Base-by-base conservation (phyloP, 2,888 invertebrate species). In the Melanostoma mellinum region DNA sequence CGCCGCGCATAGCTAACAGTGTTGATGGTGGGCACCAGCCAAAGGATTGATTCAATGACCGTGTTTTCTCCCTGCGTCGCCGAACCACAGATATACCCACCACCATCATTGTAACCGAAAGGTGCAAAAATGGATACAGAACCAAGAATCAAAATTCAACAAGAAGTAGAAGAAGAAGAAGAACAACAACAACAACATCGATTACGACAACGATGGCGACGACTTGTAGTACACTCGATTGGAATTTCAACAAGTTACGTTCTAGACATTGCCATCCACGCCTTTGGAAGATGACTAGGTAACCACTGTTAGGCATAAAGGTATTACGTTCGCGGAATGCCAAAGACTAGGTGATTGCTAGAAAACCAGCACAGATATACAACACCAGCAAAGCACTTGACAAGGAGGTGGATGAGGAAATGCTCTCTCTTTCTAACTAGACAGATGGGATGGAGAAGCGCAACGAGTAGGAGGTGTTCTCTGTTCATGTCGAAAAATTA, bases 201-300 rank as follows among this genome's bases (percentile, higher is more conserved):
- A 67, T 32, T 3, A 30, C 74, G 58, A 72, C 53, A 42, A 58
- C 67, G 74, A 71, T 50, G 78, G 56, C 60, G 75, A 78, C 75
- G 84, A 79, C 78, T 85, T 85, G 74, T 84, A 79, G 80, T 80
- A 85, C 85, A 85, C 80, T 71, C 72, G 68, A 85, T 76, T 75
- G 79, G 84, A 85, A 85, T 85, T 80, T 80, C 85, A 85, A 80
- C 75, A 80, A 85, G 85, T 85, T 72, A 84, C 84, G 74, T 78
- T 79, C 74, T 79, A 84, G 84, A 79, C 84, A 84, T 75, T 42
- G 65, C 65, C 61, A 74, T 84, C 79, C 79, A 79, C 84, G 79
- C 84, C 84, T 78, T 73, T 42, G 9, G 56, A 46, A 69, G 82
- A 78, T 77, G 77, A 81, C 60, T 72, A 69, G 78, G 78, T 63